Base-by-base conservation (phyloP, 2,113 vertebrate species). In the Leucoraja erinaceus region DNA sequence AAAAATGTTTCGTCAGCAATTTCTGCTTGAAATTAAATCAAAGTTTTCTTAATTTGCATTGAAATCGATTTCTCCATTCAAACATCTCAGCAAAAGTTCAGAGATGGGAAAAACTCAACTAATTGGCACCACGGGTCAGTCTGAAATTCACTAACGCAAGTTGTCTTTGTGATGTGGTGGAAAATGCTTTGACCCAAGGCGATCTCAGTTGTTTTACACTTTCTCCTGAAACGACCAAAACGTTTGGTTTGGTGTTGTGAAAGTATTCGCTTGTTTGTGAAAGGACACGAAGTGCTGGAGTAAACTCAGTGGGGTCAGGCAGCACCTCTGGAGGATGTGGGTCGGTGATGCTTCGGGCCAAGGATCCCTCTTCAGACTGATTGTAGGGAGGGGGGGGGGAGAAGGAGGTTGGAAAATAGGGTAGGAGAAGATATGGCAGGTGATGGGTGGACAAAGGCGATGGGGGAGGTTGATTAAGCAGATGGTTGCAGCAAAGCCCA, bases 21-120 rank as follows among this genome's bases (percentile, higher is more conserved):
- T 63, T 63, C 83, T 61, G 54, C 11, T 88, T 28, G 28, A 88
- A 66, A 88, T 88, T 63, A 88, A 63, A 88, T 88, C n/a, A 88
- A 16, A 5, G 61, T 63, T 61, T 63, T 63, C 59, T 63, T 63
- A 5, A 31, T 31, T 28, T 88, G 83, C 83, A 88, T 18, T 31
- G 14, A 63, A 66, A n/a, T 31, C 59, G 25, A 88, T 31, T 14
- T 63, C 83, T 31, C 12, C 61, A n/a, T 5, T 66, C 1, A 0
- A 88, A 31, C 28, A 2, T 31, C 83, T 63, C 83, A 88, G 14
- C 56, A 63, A 63, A 66, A 88, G 20, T 66, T 88, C n/a, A 63
- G n/a, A 88, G 5, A n/a, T 2, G 10, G 12, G n/a, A 6, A 61
- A 83, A 81, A 6, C 78, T 22, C 47, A 20, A 5, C 6, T 81